Conservation (phyloP, 2,113 vertebrate genomes). For the Chamaetylas fuelleborni region DNA sequence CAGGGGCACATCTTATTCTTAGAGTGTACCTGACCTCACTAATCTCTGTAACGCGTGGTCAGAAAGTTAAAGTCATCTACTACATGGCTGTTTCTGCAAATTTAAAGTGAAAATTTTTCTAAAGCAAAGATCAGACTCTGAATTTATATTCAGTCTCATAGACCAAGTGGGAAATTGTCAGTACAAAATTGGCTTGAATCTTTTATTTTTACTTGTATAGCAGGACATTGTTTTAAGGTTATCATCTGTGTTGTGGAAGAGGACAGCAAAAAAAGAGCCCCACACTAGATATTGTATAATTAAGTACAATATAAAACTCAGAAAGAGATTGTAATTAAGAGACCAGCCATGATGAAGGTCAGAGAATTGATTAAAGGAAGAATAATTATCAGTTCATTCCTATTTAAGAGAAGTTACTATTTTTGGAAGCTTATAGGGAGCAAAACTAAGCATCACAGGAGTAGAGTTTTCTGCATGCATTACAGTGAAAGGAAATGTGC, state of each 20-base stretch:
- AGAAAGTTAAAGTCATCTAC: background rate
- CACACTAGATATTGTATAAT: background rate
- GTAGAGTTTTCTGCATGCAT: background rate
- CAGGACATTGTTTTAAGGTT: background rate
- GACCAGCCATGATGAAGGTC: background rate
- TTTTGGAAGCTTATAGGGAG: background rate
- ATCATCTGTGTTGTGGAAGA: accelerated
- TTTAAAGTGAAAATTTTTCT: background rate
- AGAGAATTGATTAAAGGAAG: background rate
- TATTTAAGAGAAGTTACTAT: background rate
- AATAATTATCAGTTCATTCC: background rate
- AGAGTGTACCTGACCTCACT: background rate
- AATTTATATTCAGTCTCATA: background rate
- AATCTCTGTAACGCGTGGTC: background rate
- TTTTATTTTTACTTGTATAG: background rate
- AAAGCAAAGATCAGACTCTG: background rate
- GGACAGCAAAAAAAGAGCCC: background rate
- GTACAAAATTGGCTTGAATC: background rate
- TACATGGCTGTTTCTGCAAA: background rate
- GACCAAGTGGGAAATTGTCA: background rate
- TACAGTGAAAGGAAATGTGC: background rate
- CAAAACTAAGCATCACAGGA: background rate
- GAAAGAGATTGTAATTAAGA: background rate
- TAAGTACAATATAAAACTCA: background rate
- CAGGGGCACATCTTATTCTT: background rate